phyloP scores from a whole-genome alignment of 2,113 vertebrate species.

The Girardinichthys multiradiatus region DNA sequence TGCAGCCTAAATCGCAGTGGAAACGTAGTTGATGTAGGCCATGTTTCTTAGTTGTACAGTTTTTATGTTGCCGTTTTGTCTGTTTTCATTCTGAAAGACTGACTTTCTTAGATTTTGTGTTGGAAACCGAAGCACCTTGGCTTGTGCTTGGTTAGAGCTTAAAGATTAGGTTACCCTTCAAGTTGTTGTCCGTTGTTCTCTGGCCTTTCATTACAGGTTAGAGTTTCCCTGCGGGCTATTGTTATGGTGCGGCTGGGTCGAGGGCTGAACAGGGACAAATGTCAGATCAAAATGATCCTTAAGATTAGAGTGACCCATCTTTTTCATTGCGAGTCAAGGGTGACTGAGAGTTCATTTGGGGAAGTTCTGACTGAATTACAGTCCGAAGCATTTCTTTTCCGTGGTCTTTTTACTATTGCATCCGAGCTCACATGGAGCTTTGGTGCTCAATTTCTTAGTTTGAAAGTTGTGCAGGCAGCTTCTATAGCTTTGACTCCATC shows the following conservation, averaged over 20 bases:
- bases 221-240: constrained; percentile 89
- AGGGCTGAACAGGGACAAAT: constrained; percentile 83
- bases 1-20: not conserved
- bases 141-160: constrained; percentile 90
- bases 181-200: constrained; percentile 87
- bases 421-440: constrained; percentile 9
- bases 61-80: constrained; percentile 28
- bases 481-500: constrained; percentile 50
- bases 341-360: constrained; percentile 61
- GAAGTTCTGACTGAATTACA: constrained; percentile 15
- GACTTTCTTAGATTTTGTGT: constrained; percentile 76
- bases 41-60: constrained; percentile 6
- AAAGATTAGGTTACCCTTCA: constrained; percentile 93
- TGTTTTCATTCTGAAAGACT: constrained; percentile 26
- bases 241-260: constrained; percentile 79
- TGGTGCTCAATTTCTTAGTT: constrained; percentile 34
- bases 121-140: constrained; percentile 86
- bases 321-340: constrained; percentile 38
- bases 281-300: constrained; percentile 70
- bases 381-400: not conserved
- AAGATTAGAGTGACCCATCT: constrained; percentile 55
- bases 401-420: not conserved
- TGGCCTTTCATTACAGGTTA: constrained; percentile 92
- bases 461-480: constrained; percentile 55
- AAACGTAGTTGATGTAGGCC: not conserved